phyloP scores from a whole-genome alignment of 2,797 vertebrate species.

The Chaunax sp. region DNA sequence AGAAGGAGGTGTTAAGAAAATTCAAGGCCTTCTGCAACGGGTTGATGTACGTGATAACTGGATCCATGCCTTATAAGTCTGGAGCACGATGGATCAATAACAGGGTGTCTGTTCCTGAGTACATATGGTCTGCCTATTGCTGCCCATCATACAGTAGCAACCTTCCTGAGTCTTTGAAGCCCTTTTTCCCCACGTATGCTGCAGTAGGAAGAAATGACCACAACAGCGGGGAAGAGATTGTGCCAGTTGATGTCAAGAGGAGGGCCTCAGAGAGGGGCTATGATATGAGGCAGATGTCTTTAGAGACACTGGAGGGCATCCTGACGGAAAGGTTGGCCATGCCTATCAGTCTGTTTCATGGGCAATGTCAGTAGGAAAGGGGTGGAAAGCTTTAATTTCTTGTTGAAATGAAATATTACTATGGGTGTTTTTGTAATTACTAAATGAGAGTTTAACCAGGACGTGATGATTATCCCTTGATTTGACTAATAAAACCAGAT shows the following conservation, averaged over 20 bases:
- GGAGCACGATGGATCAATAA: conserved; percentile 47
- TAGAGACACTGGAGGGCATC: conserved; percentile 64
- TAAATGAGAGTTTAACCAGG: background rate
- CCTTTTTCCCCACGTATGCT: conserved; percentile 69
- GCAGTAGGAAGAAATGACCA: conserved; percentile 75
- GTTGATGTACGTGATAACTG: conserved; percentile 69
- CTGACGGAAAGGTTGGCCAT: conserved; percentile 58
- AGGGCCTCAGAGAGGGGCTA: conserved; percentile 50
- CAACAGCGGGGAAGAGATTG: conserved; percentile 68
- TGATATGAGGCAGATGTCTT: conserved; percentile 68
- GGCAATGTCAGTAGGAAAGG: conserved; percentile 46
- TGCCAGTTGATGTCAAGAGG: conserved; percentile 46
- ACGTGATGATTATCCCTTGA: background rate
- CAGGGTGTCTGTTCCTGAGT: conserved; percentile 75
- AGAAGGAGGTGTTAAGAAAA: conserved; percentile 29
- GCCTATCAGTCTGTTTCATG: conserved; percentile 61
- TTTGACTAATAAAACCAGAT: background rate
- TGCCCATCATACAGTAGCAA: conserved; percentile 54
- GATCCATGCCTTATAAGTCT: conserved; percentile 61
- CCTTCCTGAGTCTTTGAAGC: conserved; percentile 10
- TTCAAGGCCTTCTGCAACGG: conserved; percentile 53
- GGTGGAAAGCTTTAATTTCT: background rate
- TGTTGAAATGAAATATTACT: background rate
- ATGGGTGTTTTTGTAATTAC: background rate
- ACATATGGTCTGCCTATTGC: conserved; percentile 81